These are phyloP conservation scores for Discoglossus pictus DNA, from an alignment of 2,797 vertebrate species.

Conservation along the genomic window DNA sequence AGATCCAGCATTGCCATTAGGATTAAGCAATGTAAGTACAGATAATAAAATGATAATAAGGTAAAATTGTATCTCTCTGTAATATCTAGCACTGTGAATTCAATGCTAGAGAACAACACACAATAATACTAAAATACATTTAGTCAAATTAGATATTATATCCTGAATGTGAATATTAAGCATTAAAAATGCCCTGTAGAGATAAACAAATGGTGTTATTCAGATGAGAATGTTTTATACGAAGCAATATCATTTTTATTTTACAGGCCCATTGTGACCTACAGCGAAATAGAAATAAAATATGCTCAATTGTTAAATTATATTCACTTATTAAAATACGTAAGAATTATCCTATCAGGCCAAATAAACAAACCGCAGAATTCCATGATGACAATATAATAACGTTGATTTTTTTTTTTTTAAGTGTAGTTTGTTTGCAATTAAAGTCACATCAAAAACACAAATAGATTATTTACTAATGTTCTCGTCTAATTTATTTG, in stretches of 20 bases:
- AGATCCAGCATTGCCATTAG: conserved; percentile 36
- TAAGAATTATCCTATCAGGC: conserved; percentile 32
- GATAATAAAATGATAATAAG: conserved; percentile 47
- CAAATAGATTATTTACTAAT: background rate
- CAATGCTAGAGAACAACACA: conserved; percentile 25
- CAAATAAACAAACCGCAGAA: conserved; percentile 47
- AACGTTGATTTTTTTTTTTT: conserved; percentile 38
- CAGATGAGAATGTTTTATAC: conserved; percentile 42
- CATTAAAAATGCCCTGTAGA: conserved; percentile 44
- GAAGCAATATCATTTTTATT: conserved; percentile 47
- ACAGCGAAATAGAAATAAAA: conserved; percentile 48
- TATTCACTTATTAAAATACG: conserved; percentile 47
- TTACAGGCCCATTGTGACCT: conserved; percentile 47
- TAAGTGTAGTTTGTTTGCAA: conserved; percentile 25
- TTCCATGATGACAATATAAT: conserved; percentile 37
- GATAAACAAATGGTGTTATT: conserved; percentile 32
- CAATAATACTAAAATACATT: conserved; percentile 46
- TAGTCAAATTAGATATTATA: conserved; percentile 46
- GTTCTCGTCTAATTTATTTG: no score
- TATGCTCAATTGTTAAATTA: conserved; percentile 49
- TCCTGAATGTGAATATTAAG: conserved; percentile 43
- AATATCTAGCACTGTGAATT: conserved; percentile 29
- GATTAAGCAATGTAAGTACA: conserved; percentile 48
- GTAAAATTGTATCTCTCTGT: conserved; percentile 31
- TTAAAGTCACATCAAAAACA: conserved; percentile 16